Base-by-base conservation (phyloP, 2,113 vertebrate species). In the Plecotus auritus region DNA sequence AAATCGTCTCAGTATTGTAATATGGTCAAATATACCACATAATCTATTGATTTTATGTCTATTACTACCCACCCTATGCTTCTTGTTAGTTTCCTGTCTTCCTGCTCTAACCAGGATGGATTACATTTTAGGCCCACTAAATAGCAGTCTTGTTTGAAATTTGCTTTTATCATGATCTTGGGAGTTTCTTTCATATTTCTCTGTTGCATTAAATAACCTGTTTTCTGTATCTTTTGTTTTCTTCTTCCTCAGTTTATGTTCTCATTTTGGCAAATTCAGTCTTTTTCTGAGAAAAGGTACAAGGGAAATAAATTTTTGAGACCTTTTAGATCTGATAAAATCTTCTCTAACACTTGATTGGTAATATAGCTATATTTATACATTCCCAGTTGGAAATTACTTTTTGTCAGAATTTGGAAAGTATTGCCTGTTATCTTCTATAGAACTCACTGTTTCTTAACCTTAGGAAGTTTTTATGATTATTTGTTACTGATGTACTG, bases 281-380 rank as follows among this genome's bases (percentile, higher is more conserved):
- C 8, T 81, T 88, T 91, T 85, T 83, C 51, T 93, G 85, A 92
- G 70, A 70, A 87, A 40, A 18, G 23, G 28, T 76, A 16, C 37
- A 45, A 66, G 12, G 30, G 9, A 77, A 85, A 35, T 91, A 87
- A n/a, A 87, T 59, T 90, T 96, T 92, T 84, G 81, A 90, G 69
- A 87, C 22, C 54, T 91, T 70, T 37, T 56, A 40, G 49, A 85
- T 85, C 56, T 82, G 77, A 91, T 81, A 64, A 49, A 81, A 40
- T 70, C 37, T 88, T 81, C 49, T 78, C 35, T 78, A 47, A 35
- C 5, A 66, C 18, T 51, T 49, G 59, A 35, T 35, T 42, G 56
- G 66, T 93, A 70, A 42, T 66, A 81, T 35, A 83, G 13, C 30
- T 91, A 6, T 74, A 45, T 83, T 70, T 78, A 40, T 90, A 30